Conservation (phyloP, 2,888 invertebrate genomes). For the Dasysyrphus albostriatus region DNA sequence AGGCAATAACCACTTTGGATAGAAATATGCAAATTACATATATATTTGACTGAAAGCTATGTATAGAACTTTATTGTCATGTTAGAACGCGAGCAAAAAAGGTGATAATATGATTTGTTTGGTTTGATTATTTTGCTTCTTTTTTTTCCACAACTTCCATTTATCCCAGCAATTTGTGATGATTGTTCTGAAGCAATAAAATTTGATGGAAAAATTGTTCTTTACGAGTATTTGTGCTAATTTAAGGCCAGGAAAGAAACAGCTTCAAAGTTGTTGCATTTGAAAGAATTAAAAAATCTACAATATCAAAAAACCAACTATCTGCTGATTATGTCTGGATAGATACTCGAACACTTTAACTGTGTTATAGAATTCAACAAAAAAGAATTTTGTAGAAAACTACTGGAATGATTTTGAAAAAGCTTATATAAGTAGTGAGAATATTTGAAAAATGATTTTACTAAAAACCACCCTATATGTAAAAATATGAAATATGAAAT, state of each 20-base stretch:
- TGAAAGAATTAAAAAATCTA: too few relatives aligned
- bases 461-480: too few relatives aligned
- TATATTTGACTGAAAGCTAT: neutral
- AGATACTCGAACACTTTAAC: too few relatives aligned
- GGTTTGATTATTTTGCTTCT: conserved; percentile 37
- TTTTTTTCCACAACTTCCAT: conserved; percentile 24
- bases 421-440: too few relatives aligned
- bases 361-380: too few relatives aligned
- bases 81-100: conserved; percentile 20
- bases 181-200: conserved; percentile 58
- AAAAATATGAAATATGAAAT: too few relatives aligned
- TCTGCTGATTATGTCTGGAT: too few relatives aligned
- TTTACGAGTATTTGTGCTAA: neutral
- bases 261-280: neutral
- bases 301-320: too few relatives aligned
- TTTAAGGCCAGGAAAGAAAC: neutral
- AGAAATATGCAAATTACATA: conserved; percentile 73
- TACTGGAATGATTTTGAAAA: too few relatives aligned
- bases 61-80: conserved; percentile 51
- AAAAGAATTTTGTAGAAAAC: too few relatives aligned
- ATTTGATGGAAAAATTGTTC: conserved; percentile 18
- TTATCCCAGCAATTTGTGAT: conserved; percentile 71
- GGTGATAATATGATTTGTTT: conserved; percentile 74
- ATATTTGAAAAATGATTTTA: too few relatives aligned
- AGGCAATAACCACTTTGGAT: conserved; percentile 49